These are phyloP conservation scores for Teleopsis dalmanni DNA, from an alignment of 1,140 invertebrate genomes.

Conservation along the genomic window DNA sequence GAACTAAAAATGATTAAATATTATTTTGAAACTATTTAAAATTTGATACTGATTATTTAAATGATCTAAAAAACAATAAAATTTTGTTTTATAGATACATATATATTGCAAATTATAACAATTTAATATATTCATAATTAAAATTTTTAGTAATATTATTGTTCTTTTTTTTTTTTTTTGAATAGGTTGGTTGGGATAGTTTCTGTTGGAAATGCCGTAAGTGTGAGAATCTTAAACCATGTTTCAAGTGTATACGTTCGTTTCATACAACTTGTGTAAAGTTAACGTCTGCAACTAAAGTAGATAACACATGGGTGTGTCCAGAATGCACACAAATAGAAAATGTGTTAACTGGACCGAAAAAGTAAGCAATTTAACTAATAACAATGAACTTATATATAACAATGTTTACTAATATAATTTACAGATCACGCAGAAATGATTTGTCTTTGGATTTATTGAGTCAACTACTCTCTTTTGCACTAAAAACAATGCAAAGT, in stretches of 20 bases:
- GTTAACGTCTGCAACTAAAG: conserved; percentile 48
- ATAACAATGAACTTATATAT: too few species aligned
- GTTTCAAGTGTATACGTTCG: conserved; percentile 76
- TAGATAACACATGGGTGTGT: conserved; percentile 68
- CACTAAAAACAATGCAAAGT: conserved; percentile 36
- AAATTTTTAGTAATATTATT: too few species aligned
- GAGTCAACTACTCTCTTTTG: conserved; percentile 32
- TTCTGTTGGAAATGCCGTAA: conserved; percentile 87
- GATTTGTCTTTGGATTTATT: conserved; percentile 33
- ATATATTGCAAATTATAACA: too few species aligned
- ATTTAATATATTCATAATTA: too few species aligned
- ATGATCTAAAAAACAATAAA: too few species aligned
- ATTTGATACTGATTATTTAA: too few species aligned
- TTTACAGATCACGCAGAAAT: conserved; percentile 25
- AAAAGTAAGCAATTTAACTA: conserved; percentile 50
- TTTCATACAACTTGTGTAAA: conserved; percentile 74
- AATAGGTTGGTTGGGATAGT: conserved; percentile 53
- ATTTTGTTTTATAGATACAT: too few species aligned
- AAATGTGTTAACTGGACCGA: conserved; percentile 62
- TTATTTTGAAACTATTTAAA: too few species aligned
- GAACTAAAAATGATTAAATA: too few species aligned
- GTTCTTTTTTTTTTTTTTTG: neutral
- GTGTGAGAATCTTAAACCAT: conserved; percentile 52
- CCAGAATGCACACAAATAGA: conserved; percentile 75
- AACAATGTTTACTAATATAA: too few species aligned